Conservation (phyloP, 2,888 invertebrate species). For the Polyploca ridens region DNA sequence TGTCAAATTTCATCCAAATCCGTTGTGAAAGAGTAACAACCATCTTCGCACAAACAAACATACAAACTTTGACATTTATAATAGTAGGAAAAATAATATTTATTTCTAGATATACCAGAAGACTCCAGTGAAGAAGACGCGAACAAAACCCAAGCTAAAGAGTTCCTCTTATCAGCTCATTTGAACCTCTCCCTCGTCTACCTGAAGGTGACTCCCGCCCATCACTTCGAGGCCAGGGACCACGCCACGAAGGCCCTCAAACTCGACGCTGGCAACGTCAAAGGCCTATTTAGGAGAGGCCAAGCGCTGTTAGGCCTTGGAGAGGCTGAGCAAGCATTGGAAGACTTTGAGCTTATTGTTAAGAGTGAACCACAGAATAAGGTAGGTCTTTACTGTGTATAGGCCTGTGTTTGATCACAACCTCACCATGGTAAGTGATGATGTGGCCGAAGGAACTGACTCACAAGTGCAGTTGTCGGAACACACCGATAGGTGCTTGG, state of each 20-base stretch:
- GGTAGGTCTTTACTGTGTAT: constrained; percentile 41
- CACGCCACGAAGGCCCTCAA: constrained; percentile 91
- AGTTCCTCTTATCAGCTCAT: constrained; percentile 88
- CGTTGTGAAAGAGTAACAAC: too few relatives aligned
- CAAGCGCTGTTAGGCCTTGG: constrained; percentile 90
- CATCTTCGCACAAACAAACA: too few relatives aligned
- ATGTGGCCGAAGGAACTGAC: too few relatives aligned
- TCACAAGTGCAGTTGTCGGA: too few relatives aligned
- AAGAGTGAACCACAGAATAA: constrained; percentile 93
- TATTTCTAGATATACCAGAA: constrained; percentile 53
- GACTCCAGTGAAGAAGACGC: constrained; percentile 56
- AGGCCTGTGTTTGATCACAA: not conserved
- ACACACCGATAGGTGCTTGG: too few relatives aligned
- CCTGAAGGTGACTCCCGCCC: constrained; percentile 89
- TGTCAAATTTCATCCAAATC: too few relatives aligned
- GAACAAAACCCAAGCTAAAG: constrained; percentile 49
- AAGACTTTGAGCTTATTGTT: constrained; percentile 91
- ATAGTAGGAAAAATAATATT: too few relatives aligned
- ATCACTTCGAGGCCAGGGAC: constrained; percentile 87
- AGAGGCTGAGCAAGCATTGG: constrained; percentile 90
- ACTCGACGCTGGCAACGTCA: constrained; percentile 90
- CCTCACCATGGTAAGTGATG: too few relatives aligned
- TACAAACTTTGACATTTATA: too few relatives aligned
- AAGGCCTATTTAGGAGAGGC: constrained; percentile 95
- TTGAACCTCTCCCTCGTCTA: constrained; percentile 93